Evolutionary conservation across 2,797 vertebrate species (phyloP).

Genomic region (Microchirus variegatus): DNA sequence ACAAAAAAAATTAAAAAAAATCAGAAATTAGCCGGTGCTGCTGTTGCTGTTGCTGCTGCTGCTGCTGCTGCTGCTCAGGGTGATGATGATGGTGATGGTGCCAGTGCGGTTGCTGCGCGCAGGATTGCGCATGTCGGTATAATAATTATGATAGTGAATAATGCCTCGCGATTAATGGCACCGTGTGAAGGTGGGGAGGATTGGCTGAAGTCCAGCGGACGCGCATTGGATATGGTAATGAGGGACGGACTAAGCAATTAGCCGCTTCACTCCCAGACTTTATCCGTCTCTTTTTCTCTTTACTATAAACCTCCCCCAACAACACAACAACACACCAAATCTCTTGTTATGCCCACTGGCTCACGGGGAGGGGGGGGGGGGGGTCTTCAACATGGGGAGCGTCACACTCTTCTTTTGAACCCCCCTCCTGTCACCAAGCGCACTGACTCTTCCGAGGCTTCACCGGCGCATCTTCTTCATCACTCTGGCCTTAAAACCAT

Average conservation of each 20-base stretch:
- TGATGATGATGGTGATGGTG: conserved; percentile 49
- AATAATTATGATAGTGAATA: conserved; percentile 98
- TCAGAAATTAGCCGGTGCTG: conserved; percentile 81
- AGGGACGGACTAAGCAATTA: conserved; percentile 95
- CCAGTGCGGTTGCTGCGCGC: conserved; percentile 52
- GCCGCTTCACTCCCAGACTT: conserved; percentile 87
- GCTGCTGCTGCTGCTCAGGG: conserved; percentile 38
- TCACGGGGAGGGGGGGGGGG: too few relatives aligned
- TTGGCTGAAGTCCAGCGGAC: conserved; percentile 95
- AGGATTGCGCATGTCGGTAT: conserved; percentile 92
- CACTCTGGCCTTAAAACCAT: conserved; percentile 39
- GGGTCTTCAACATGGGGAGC: conserved; percentile 77
- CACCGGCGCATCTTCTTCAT: conserved; percentile 53
- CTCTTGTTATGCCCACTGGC: conserved; percentile 81
- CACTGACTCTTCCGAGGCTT: conserved; percentile 67
- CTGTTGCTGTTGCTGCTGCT: conserved; percentile 73
- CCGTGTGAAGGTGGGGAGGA: conserved; percentile 87
- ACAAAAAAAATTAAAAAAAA: conserved; percentile 21
- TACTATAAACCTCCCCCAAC: conserved; percentile 71
- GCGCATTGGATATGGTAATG: conserved; percentile 96
- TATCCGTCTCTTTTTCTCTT: conserved; percentile 82
- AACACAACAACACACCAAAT: conserved; percentile 67
- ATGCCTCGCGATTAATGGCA: conserved; percentile 94
- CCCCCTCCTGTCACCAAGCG: conserved; percentile 48
- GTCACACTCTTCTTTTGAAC: conserved; percentile 57